Evolutionary conservation across 2,888 invertebrate genomes (phyloP).

Genomic region (Polyommatus iphigenia): DNA sequence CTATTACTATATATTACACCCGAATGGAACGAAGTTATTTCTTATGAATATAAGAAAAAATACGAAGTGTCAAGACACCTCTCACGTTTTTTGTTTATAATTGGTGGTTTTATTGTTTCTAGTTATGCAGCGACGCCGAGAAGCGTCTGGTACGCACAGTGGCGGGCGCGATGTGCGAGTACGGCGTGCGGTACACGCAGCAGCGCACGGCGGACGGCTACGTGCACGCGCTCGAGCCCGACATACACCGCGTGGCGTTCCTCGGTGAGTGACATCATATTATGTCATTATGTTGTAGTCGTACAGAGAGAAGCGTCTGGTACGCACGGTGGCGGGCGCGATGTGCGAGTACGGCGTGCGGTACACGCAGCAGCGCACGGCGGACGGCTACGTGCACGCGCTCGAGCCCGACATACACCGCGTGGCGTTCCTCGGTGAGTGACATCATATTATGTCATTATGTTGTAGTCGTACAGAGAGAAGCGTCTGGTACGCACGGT

Average conservation of each 20-base stretch:
- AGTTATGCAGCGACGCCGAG: constrained; percentile 88
- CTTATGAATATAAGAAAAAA: too few species aligned
- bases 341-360: constrained; percentile 95
- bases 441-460: too few species aligned
- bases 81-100: too few species aligned
- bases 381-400: constrained; percentile 85
- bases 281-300: too few species aligned
- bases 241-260: constrained; percentile 84
- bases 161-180: constrained; percentile 92
- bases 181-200: constrained; percentile 92
- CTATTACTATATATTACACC: too few species aligned
- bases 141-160: constrained; percentile 84
- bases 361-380: constrained; percentile 88
- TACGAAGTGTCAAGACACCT: too few species aligned
- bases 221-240: constrained; percentile 86
- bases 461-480: constrained; percentile 74
- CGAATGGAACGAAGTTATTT: too few species aligned
- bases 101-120: constrained; percentile 44
- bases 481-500: constrained; percentile 84
- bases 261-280: constrained; percentile 54
- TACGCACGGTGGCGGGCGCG: constrained; percentile 86
- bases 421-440: constrained; percentile 73
- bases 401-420: constrained; percentile 91
- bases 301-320: constrained; percentile 84
- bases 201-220: constrained; percentile 89